Evolutionary conservation across 2,113 vertebrate species (phyloP), one percentile per base, ranked within the genome.

Genomic region (Actenoides hombroni): DNA sequence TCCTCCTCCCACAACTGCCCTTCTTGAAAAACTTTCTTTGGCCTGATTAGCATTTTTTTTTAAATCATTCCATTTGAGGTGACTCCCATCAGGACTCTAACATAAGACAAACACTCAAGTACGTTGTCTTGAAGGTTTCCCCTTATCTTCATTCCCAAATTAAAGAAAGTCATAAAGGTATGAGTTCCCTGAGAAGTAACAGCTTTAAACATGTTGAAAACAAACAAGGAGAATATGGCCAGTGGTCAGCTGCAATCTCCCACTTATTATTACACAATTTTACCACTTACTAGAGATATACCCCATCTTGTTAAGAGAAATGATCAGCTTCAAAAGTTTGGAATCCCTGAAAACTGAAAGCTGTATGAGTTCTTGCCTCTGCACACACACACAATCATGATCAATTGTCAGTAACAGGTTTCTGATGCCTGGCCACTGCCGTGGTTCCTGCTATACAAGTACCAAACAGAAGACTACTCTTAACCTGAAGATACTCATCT

Each of bases 11-110:
- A 83, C 40, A 92, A 13, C 56, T 76, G 92, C 18, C 95, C 92
- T 96, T 94, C 86, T 61, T 54, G 61, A 83, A 91, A 95, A 59
- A 44, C 29, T n/a, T 90, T 88, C 82, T 92, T 71, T 96, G 95
- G 76, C 92, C 92, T 96, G 90, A 90, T 94, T 93, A 95, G 40
- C 31, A 14, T 33, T 93, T 93, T 92, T 93, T 90, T 94, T 90
- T 73, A 4, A 13, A 77, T 91, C 75, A 91, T 76, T 24, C 40
- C 57, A 39, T 79, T 28, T 91, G 40, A 96, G 78, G 53, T 73
- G 74, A 91, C 53, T 89, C 53, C 31, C 63, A 79, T 57, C 63
- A 95, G 82, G 31, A 85, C 67, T 85, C 39, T 24, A 79, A 70
- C 44, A 83, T 57, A 44, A 91, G 11, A 90, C 5, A 40, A 13